Conservation (phyloP, 2,888 invertebrate genomes). For the Agrilus mali region DNA sequence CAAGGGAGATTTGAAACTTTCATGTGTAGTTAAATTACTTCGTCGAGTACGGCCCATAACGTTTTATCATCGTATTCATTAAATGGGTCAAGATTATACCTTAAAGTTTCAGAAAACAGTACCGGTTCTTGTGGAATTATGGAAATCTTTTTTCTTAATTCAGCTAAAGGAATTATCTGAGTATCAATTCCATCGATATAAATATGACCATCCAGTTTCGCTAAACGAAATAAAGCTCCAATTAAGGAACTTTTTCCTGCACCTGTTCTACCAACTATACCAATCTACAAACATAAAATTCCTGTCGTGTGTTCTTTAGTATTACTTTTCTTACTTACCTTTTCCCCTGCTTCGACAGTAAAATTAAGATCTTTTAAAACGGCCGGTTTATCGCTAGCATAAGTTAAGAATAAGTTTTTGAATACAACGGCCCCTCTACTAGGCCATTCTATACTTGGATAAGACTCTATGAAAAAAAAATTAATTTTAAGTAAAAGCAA, state of each 20-base stretch:
- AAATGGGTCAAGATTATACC: slow-evolving; percentile 51
- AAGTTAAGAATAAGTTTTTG: slow-evolving; percentile 43
- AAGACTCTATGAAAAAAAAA: too few relatives aligned
- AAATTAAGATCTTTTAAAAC: slow-evolving; percentile 44
- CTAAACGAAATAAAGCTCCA: slow-evolving; percentile 39
- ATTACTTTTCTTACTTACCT: slow-evolving; percentile 19
- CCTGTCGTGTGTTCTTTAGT: too few relatives aligned
- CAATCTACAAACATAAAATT: slow-evolving; percentile 35
- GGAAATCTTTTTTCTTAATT: slow-evolving; percentile 37
- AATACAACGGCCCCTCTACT: slow-evolving; percentile 42
- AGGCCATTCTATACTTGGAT: slow-evolving; percentile 43
- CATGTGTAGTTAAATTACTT: slow-evolving; percentile 33
- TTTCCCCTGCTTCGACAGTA: slow-evolving; percentile 33
- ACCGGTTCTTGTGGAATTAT: slow-evolving; percentile 51
- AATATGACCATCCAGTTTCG: slow-evolving; percentile 35
- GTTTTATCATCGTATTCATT: slow-evolving; percentile 42
- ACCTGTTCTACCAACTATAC: slow-evolving; percentile 43
- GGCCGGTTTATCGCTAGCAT: slow-evolving; percentile 43
- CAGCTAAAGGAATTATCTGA: slow-evolving; percentile 32
- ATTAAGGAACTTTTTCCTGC: slow-evolving; percentile 36
- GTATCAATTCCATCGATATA: slow-evolving; percentile 36
- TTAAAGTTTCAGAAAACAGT: slow-evolving; percentile 44
- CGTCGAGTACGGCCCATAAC: slow-evolving; percentile 54
- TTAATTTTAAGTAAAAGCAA: too few relatives aligned
- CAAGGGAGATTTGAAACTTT: not conserved